phyloP scores from a whole-genome alignment of 2,797 vertebrate genomes.

The Steatocranus sp. region DNA sequence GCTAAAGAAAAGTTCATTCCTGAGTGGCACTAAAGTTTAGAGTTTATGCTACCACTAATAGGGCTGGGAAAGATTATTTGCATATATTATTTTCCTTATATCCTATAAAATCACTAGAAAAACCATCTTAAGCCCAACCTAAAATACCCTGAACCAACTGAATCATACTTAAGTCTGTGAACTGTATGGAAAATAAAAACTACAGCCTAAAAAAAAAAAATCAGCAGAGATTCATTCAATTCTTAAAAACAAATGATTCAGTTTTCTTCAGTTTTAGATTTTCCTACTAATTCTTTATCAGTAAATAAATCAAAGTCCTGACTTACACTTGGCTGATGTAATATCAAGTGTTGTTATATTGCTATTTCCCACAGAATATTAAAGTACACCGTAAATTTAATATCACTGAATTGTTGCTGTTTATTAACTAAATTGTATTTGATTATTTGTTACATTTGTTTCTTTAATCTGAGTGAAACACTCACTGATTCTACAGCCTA shows the following conservation, averaged over 20 bases:
- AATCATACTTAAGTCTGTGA: neutral
- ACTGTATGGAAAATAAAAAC: neutral
- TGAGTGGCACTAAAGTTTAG: neutral
- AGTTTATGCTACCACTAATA: neutral
- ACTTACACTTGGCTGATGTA: neutral
- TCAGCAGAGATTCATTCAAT: fast-evolving
- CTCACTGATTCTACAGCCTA: neutral
- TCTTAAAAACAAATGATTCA: neutral
- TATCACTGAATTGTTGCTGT: neutral
- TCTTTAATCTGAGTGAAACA: neutral
- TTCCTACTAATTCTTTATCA: neutral
- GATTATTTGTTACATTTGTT: neutral
- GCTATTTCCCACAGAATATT: neutral
- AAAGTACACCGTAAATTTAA: neutral
- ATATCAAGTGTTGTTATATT: neutral
- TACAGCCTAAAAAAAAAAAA: neutral
- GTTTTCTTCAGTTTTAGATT: neutral
- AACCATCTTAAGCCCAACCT: neutral
- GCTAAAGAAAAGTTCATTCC: neutral
- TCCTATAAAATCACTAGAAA: neutral
- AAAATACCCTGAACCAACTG: neutral
- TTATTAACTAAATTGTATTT: neutral
- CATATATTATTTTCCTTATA: neutral
- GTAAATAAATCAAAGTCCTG: neutral
- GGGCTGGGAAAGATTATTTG: neutral